These are phyloP conservation scores for Tragelaphus eurycerus DNA, from an alignment of 2,797 vertebrate genomes.

Conservation along the genomic window DNA sequence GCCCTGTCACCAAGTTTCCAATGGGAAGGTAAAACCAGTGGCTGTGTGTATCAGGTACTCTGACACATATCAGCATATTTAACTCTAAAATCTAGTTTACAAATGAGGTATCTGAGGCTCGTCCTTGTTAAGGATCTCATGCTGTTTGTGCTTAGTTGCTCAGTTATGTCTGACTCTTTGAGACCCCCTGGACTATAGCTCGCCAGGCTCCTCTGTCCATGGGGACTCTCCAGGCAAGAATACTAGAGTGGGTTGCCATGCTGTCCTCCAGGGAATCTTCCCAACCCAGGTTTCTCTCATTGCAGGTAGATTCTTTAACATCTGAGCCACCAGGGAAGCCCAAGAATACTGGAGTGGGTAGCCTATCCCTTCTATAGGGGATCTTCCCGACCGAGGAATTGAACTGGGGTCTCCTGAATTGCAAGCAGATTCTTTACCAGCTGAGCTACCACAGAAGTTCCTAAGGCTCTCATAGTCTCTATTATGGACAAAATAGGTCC, in stretches of 20 bases:
- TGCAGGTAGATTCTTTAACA: neutral
- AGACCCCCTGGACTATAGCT: neutral
- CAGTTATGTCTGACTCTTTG: neutral
- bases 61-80: neutral
- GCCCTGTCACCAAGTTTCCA: neutral
- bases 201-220: neutral
- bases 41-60: neutral
- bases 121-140: neutral
- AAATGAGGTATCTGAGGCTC: neutral
- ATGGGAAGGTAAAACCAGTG: neutral
- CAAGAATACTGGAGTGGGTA: neutral
- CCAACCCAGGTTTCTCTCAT: neutral
- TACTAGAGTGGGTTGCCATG: neutral
- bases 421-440: neutral
- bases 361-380: neutral
- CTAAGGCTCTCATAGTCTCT: neutral
- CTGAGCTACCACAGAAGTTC: neutral
- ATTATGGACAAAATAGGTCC: neutral
- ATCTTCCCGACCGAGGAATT: neutral
- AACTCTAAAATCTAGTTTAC: neutral
- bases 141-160: neutral
- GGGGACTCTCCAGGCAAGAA: neutral
- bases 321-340: neutral
- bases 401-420: neutral
- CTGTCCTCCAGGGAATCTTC: neutral